phyloP scores from a whole-genome alignment of 2,113 vertebrate genomes.

The Scophthalmus maximus region DNA sequence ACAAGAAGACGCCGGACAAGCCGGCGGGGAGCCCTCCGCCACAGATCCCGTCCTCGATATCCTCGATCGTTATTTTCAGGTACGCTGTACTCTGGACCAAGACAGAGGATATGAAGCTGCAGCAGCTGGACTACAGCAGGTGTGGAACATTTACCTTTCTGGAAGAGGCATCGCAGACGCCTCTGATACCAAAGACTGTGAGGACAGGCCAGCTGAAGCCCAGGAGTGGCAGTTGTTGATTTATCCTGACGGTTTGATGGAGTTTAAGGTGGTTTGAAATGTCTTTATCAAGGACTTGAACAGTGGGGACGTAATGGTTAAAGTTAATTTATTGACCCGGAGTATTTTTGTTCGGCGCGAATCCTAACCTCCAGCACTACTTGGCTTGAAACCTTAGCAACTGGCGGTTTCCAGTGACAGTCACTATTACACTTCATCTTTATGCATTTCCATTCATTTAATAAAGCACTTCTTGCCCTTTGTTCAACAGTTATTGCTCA shows the following conservation, averaged over 20 bases:
- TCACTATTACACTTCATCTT: neutral
- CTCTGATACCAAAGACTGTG: neutral
- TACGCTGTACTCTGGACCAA: slow-evolving; percentile 75
- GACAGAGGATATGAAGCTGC: slow-evolving; percentile 43
- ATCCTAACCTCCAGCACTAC: no score
- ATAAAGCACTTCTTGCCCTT: neutral
- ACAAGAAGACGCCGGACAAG: slow-evolving; percentile 11
- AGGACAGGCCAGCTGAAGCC: neutral
- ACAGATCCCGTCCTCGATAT: slow-evolving; percentile 68
- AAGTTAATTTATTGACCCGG: neutral
- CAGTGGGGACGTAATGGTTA: neutral
- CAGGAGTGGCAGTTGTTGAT: slow-evolving; percentile 73
- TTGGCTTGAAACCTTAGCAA: no score
- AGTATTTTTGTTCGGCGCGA: neutral
- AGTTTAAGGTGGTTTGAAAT: slow-evolving; percentile 68
- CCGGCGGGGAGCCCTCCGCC: slow-evolving; percentile 1
- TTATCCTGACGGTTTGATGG: slow-evolving; percentile 69
- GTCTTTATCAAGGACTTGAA: neutral
- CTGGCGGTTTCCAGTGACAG: no score
- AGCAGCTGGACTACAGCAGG: slow-evolving; percentile 51
- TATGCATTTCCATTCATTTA: neutral
- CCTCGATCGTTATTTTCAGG: slow-evolving; percentile 80
- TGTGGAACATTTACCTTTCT: slow-evolving; percentile 79
- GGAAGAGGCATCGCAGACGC: slow-evolving; percentile 41
- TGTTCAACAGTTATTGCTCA: neutral